A percentile compares a stretch with the other conserved stretches of the same genome.
These are phyloP conservation scores for Martes martes DNA, from an alignment of 2,113 vertebrate species.

Conservation along the genomic window DNA sequence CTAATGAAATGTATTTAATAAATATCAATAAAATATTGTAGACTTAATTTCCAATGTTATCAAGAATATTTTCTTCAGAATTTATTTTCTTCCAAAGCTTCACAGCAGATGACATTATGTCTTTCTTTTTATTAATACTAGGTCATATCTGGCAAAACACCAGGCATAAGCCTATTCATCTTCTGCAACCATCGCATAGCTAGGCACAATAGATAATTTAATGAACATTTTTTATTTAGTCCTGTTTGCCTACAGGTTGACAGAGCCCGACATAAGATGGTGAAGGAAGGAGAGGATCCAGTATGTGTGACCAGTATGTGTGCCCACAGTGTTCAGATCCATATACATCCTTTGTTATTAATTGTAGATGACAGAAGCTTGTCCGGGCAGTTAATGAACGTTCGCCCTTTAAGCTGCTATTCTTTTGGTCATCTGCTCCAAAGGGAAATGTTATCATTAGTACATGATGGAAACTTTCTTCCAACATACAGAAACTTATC, in stretches of 20 bases:
- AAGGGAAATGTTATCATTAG: constrained; percentile 18
- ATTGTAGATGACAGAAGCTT: neutral
- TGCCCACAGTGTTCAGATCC: neutral
- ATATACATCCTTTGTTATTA: neutral
- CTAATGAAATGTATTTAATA: constrained; percentile 21
- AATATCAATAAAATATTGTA: constrained; percentile 5
- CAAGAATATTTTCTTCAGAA: constrained; percentile 27
- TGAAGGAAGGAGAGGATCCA: neutral
- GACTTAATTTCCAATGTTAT: constrained; percentile 29
- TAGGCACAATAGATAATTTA: neutral
- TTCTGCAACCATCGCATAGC: neutral
- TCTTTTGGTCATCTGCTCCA: neutral
- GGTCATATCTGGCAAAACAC: constrained; percentile 8
- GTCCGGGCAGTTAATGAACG: constrained; percentile 39
- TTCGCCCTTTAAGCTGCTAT: constrained; percentile 1
- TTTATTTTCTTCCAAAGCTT: constrained; percentile 32
- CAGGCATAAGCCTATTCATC: neutral
- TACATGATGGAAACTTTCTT: neutral
- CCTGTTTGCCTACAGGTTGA: neutral
- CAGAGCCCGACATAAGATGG: neutral
- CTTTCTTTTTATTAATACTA: constrained; percentile 43
- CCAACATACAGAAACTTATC: neutral
- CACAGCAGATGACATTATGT: constrained; percentile 14
- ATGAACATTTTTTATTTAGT: constrained; percentile 14
- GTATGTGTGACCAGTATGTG: neutral